phyloP scores from a whole-genome alignment of 1,140 invertebrate genomes.

The Reticulitermes speratus region DNA sequence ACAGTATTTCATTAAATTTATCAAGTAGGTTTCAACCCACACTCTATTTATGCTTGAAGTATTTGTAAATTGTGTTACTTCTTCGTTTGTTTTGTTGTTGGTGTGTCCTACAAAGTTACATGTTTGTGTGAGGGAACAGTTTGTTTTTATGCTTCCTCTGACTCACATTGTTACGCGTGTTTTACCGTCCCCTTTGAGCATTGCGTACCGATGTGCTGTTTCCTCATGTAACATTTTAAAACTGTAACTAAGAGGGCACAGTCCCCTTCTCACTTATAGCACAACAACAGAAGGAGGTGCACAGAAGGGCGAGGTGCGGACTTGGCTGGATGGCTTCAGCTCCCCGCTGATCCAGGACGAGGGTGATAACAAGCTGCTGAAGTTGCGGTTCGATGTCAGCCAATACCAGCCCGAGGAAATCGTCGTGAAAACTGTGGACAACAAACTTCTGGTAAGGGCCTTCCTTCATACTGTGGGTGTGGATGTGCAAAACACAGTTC shows the following conservation, averaged over 20 bases:
- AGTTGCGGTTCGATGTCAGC: conserved; percentile 90
- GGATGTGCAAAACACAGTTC: too few species aligned
- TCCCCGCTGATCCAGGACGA: conserved; percentile 91
- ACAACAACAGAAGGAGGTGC: conserved; percentile 48
- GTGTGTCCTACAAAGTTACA: too few species aligned
- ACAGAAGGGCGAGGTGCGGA: conserved; percentile 45
- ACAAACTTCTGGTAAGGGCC: conserved; percentile 84
- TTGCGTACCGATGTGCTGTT: background rate
- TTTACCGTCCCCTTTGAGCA: background rate
- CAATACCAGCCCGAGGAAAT: conserved; percentile 95
- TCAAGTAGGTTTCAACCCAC: too few species aligned
- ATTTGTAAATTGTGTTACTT: too few species aligned
- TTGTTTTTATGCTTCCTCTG: too few species aligned
- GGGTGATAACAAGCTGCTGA: conserved; percentile 84
- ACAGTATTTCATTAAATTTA: too few species aligned
- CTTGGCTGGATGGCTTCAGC: conserved; percentile 77
- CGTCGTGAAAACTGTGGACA: conserved; percentile 94
- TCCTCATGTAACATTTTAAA: background rate
- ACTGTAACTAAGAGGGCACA: background rate
- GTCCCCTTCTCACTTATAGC: conserved; percentile 36
- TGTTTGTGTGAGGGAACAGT: too few species aligned
- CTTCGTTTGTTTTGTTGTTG: too few species aligned
- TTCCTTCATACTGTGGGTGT: too few species aligned
- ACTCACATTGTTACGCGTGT: too few species aligned
- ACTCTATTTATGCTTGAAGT: too few species aligned